phyloP scores from a whole-genome alignment of 2,888 invertebrate genomes.

The Oxyscelio sp. region DNA sequence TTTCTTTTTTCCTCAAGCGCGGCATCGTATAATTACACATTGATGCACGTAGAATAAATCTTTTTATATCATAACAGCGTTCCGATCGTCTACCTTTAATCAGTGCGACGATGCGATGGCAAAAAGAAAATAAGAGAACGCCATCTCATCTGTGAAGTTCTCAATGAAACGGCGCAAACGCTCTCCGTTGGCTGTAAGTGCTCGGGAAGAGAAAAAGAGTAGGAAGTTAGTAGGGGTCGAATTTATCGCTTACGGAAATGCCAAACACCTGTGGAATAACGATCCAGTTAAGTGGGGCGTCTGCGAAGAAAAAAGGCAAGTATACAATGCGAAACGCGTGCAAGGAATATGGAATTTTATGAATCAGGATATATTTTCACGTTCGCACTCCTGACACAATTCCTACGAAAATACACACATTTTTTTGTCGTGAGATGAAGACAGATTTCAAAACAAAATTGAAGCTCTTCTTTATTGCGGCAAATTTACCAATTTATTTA shows the following conservation, averaged over 20 bases:
- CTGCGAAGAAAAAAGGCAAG: constrained; percentile 85
- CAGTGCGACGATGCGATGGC: constrained; percentile 57
- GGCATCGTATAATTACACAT: constrained; percentile 53
- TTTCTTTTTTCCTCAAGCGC: constrained; percentile 66
- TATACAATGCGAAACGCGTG: constrained; percentile 79
- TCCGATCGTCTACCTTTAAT: constrained; percentile 70
- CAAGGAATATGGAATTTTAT: constrained; percentile 77
- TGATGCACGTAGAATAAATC: constrained; percentile 66
- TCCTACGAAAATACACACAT: constrained; percentile 32
- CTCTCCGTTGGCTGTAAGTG: constrained; percentile 83
- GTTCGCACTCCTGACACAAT: constrained; percentile 70
- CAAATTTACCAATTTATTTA: too few relatives aligned
- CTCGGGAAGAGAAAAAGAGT: constrained; percentile 84
- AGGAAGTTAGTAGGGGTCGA: constrained; percentile 86
- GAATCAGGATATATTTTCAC: constrained; percentile 64
- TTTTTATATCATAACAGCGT: constrained; percentile 60
- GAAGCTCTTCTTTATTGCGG: too few relatives aligned
- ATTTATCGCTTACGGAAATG: constrained; percentile 88
- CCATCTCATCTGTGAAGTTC: constrained; percentile 72
- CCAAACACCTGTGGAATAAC: constrained; percentile 89
- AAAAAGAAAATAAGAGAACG: constrained; percentile 74
- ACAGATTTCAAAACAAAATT: not conserved
- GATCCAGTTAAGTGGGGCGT: constrained; percentile 85
- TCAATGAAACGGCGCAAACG: constrained; percentile 76
- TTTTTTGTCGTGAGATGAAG: constrained; percentile 9